A percentile compares a stretch with the other conserved stretches of the same genome.
Evolutionary conservation across 2,113 vertebrate genomes (phyloP).

Genomic region (Dissostichus mawsoni): DNA sequence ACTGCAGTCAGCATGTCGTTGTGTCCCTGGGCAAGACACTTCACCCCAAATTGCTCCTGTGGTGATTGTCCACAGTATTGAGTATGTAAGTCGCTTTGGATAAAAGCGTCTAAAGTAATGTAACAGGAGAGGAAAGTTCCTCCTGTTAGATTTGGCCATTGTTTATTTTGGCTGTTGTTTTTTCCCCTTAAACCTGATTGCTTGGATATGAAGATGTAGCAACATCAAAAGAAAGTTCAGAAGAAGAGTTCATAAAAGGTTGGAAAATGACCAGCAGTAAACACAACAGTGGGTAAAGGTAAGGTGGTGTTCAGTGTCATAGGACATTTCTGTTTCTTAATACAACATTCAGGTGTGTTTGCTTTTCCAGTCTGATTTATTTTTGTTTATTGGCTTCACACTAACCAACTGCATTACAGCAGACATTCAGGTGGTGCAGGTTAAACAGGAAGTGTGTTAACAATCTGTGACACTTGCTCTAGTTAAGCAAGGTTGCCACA

Average conservation of each 20-base stretch:
- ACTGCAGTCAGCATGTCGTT: too few species aligned
- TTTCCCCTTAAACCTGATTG: too few species aligned
- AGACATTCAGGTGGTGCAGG: not conserved
- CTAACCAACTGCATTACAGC: not conserved
- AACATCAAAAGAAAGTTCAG: too few species aligned
- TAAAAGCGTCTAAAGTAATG: too few species aligned
- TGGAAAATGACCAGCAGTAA: too few species aligned
- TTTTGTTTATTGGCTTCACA: not conserved
- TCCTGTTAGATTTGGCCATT: not conserved
- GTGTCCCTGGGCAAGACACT: too few species aligned
- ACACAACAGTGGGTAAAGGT: not conserved
- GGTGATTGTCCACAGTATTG: too few species aligned
- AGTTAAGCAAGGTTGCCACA: not conserved
- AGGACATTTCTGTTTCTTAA: not conserved
- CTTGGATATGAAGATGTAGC: too few species aligned
- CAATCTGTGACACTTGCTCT: not conserved
- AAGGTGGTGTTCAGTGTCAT: not conserved
- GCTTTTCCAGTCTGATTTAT: not conserved
- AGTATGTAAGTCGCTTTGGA: too few species aligned
- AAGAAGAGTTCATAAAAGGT: not conserved
- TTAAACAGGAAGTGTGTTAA: conserved; percentile 4
- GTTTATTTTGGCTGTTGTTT: not conserved
- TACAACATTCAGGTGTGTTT: not conserved
- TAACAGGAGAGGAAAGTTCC: not conserved
- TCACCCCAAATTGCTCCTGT: too few species aligned